These are phyloP conservation scores for Trileptium ribeirensis DNA, from an alignment of 2,888 invertebrate species.

Conservation along the genomic window DNA sequence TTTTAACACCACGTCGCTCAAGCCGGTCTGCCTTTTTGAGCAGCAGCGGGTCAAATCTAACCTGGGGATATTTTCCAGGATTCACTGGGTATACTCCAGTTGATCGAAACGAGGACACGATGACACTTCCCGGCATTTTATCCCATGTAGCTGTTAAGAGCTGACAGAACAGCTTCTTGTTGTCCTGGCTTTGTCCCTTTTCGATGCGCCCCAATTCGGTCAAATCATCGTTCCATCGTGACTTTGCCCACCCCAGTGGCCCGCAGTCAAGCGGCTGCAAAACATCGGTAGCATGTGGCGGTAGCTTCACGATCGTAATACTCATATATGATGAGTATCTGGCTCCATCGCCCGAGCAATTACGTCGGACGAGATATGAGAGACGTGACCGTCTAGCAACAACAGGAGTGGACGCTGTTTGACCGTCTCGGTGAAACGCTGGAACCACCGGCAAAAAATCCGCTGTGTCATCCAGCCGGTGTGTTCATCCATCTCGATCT, in stretches of 20 bases:
- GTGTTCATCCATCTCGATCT: too few relatives aligned
- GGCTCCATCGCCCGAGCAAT: neutral
- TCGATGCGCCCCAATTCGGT: neutral
- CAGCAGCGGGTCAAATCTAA: neutral
- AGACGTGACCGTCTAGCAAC: neutral
- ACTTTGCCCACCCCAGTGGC: neutral
- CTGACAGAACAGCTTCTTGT: neutral
- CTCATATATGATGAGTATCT: too few relatives aligned
- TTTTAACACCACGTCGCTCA: neutral
- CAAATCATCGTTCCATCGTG: neutral
- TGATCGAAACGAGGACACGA: neutral
- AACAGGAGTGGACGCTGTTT: slow-evolving; percentile 5
- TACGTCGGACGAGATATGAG: neutral
- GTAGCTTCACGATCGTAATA: neutral
- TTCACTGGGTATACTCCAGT: neutral
- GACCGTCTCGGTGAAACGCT: too few relatives aligned
- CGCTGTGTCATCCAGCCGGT: too few relatives aligned
- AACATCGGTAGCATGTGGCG: too few relatives aligned
- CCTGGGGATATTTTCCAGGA: neutral
- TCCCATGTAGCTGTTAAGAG: neutral
- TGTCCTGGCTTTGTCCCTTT: neutral
- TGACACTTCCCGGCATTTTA: neutral
- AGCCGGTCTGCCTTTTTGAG: neutral
- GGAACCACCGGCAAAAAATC: too few relatives aligned
- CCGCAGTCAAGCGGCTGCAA: neutral